phyloP scores from a whole-genome alignment of 2,797 vertebrate species.

The Arnoldichthys spilopterus region DNA sequence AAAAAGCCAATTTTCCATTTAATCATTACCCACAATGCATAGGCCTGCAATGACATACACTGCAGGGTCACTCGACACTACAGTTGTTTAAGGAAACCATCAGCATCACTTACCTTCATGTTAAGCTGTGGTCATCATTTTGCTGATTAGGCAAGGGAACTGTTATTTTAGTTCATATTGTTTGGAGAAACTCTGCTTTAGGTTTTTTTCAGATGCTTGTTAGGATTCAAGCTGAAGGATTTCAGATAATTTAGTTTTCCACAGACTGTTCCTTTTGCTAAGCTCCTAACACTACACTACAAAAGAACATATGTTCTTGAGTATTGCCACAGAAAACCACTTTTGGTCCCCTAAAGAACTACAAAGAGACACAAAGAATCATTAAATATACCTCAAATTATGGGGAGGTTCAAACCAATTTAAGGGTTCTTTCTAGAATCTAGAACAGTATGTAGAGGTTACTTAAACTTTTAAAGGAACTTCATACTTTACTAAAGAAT shows the following conservation, averaged over 20 bases:
- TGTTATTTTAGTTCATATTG: not conserved
- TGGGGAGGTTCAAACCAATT: too few relatives aligned
- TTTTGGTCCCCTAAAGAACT: too few relatives aligned
- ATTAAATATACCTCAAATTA: too few relatives aligned
- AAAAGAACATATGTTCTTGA: too few relatives aligned
- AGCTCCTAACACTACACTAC: too few relatives aligned
- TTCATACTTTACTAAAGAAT: too few relatives aligned
- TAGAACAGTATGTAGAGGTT: too few relatives aligned
- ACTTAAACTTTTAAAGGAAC: too few relatives aligned
- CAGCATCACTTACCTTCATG: not conserved
- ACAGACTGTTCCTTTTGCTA: not conserved
- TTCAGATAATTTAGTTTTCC: constrained; percentile 3
- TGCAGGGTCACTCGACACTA: not conserved
- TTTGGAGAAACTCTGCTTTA: not conserved
- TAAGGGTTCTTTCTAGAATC: too few relatives aligned
- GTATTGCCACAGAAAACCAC: too few relatives aligned
- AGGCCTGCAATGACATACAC: not conserved
- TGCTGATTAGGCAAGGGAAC: not conserved
- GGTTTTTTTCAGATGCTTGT: too few relatives aligned
- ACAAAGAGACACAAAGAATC: too few relatives aligned
- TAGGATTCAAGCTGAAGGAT: not conserved
- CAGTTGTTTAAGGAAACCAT: not conserved
- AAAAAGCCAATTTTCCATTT: not conserved
- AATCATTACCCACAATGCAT: constrained; percentile 3
- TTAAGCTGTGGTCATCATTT: not conserved